A percentile compares a stretch with the other conserved stretches of the same genome.
Conservation (phyloP, 2,797 vertebrate genomes). For the Sandelia bainsii region DNA sequence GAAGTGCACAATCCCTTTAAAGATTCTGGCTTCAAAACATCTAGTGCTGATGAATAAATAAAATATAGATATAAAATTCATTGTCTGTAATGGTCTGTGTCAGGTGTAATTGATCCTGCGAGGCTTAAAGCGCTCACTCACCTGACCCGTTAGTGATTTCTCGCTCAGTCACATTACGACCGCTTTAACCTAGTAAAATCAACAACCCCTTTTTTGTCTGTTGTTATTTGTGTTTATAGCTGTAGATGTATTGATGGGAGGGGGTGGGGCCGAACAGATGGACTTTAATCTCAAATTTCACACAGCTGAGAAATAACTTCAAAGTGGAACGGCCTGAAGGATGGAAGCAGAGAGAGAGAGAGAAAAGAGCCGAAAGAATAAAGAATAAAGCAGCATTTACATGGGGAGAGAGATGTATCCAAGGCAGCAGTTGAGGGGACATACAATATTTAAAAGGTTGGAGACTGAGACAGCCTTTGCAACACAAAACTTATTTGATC, state of each 20-base stretch:
- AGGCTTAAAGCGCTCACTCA: slow-evolving; percentile 18
- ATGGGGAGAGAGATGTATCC: slow-evolving; percentile 62
- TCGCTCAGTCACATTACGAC: not conserved
- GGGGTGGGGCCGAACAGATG: slow-evolving; percentile 41
- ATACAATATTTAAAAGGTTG: slow-evolving; percentile 77
- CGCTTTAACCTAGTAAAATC: slow-evolving; percentile 36
- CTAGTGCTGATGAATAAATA: slow-evolving; percentile 37
- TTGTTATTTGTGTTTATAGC: slow-evolving; percentile 56
- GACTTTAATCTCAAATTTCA: slow-evolving; percentile 74
- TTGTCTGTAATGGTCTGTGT: slow-evolving; percentile 17
- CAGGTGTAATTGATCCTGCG: slow-evolving; percentile 25
- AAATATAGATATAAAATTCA: slow-evolving; percentile 31
- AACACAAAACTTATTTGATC: slow-evolving; percentile 69
- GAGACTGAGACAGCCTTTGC: slow-evolving; percentile 61
- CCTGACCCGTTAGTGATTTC: not conserved
- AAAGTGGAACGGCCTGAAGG: slow-evolving; percentile 70
- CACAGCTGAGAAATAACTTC: slow-evolving; percentile 63
- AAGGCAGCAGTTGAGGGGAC: slow-evolving; percentile 47
- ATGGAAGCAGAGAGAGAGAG: slow-evolving; percentile 28
- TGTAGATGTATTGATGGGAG: slow-evolving; percentile 29
- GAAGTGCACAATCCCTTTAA: not conserved
- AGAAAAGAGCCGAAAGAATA: slow-evolving; percentile 50
- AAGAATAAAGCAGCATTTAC: slow-evolving; percentile 66
- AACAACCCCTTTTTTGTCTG: slow-evolving; percentile 4
- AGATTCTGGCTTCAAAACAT: not conserved